A percentile compares a stretch with the other conserved stretches of the same genome.
These are phyloP conservation scores for Poecilia velifera DNA, from an alignment of 2,797 vertebrate genomes.

Conservation along the genomic window DNA sequence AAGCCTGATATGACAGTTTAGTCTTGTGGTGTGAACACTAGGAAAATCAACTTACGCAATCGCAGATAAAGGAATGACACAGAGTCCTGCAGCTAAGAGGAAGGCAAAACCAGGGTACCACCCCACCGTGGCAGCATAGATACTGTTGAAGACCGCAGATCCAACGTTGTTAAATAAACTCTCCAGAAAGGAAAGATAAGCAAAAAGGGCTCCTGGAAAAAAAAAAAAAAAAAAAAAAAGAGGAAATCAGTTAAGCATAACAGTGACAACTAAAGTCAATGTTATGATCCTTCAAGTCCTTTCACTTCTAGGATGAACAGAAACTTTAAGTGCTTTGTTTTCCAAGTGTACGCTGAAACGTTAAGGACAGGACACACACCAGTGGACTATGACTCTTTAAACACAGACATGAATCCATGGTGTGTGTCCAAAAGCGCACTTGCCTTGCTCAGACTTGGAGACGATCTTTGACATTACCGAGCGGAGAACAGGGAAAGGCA, in stretches of 20 bases:
- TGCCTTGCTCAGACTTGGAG: conserved; percentile 90
- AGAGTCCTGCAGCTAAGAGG: conserved; percentile 85
- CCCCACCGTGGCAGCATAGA: conserved; percentile 88
- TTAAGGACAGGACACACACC: not conserved
- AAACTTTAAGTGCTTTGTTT: conserved; percentile 19
- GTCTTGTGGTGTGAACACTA: not conserved
- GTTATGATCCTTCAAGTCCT: not conserved
- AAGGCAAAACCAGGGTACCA: conserved; percentile 92
- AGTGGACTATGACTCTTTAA: conserved; percentile 41
- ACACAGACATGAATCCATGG: conserved; percentile 22
- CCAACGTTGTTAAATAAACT: conserved; percentile 79
- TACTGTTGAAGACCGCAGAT: conserved; percentile 79
- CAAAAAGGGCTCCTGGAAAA: conserved; percentile 90
- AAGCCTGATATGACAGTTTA: not conserved
- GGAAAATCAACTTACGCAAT: conserved; percentile 83
- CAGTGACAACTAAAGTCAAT: not conserved
- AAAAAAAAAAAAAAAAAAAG: conserved; percentile 1
- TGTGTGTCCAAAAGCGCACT: conserved; percentile 53
- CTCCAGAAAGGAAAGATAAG: conserved; percentile 89
- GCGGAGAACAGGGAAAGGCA: conserved; percentile 91
- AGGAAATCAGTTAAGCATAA: conserved; percentile 4
- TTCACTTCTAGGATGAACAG: conserved; percentile 10
- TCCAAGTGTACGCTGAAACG: conserved; percentile 17
- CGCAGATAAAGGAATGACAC: conserved; percentile 82
- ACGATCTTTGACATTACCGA: conserved; percentile 95